phyloP scores from a whole-genome alignment of 2,888 invertebrate species.

The Melanotus villosus region DNA sequence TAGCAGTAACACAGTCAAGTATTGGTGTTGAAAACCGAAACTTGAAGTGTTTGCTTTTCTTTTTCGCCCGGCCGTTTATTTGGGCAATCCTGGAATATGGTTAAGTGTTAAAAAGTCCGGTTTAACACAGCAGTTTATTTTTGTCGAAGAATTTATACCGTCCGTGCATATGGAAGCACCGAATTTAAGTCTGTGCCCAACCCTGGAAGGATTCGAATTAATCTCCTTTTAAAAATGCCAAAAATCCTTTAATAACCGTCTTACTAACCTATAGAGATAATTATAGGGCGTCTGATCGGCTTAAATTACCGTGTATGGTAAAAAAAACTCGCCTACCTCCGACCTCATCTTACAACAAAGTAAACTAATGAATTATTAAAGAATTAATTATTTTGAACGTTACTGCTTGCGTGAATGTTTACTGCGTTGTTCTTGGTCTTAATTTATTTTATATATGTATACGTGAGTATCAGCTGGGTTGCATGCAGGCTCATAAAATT shows the following conservation, averaged over 20 bases:
- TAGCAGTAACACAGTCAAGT: constrained; percentile 11
- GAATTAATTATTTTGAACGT: constrained; percentile 13
- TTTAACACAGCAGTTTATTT: constrained; percentile 20
- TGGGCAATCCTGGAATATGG: constrained; percentile 13
- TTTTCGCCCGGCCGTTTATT: not conserved
- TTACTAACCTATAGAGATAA: constrained; percentile 18
- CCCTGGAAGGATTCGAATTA: not conserved
- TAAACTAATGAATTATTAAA: constrained; percentile 3
- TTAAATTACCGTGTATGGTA: not conserved
- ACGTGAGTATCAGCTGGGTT: not conserved
- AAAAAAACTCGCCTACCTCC: not conserved
- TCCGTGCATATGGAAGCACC: constrained; percentile 3
- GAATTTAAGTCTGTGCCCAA: not conserved
- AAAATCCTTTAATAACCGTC: not conserved
- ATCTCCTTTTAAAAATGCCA: not conserved
- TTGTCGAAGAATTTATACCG: not conserved
- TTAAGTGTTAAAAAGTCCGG: constrained; percentile 25
- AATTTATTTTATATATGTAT: constrained; percentile 6
- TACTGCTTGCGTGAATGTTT: not conserved
- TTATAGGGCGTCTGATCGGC: not conserved
- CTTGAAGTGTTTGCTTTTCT: not conserved
- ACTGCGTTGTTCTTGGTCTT: not conserved
- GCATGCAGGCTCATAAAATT: not conserved
- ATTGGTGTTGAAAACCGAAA: not conserved
- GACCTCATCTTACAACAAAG: not conserved